A percentile compares a stretch with the other conserved stretches of the same genome.
Evolutionary conservation across 2,797 vertebrate species (phyloP).

Genomic region (Galagoides demidoff): DNA sequence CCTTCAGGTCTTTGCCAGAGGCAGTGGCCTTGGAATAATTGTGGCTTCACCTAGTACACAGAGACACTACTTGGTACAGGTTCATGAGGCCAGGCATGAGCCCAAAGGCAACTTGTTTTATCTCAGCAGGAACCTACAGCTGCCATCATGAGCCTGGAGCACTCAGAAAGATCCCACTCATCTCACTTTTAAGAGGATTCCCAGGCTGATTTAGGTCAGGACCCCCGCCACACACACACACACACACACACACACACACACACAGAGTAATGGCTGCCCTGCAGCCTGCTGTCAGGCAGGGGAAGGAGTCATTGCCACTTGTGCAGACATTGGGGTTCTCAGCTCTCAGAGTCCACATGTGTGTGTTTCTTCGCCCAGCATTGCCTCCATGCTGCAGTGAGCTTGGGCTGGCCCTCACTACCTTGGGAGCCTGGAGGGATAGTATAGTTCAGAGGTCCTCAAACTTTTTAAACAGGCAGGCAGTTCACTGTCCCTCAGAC

Average conservation of each 20-base stretch:
- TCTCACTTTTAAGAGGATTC: background rate
- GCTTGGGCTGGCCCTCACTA: background rate
- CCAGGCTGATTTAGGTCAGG: background rate
- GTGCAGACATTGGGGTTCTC: background rate
- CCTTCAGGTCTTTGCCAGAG: background rate
- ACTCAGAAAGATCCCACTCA: background rate
- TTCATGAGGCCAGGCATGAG: background rate
- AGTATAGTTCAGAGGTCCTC: too few relatives aligned
- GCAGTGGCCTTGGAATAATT: background rate
- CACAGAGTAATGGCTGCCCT: background rate
- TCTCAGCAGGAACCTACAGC: background rate
- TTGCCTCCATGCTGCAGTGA: background rate
- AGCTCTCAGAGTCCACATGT: background rate
- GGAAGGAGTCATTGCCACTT: fast-evolving
- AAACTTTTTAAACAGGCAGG: too few relatives aligned
- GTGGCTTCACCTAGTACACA: fast-evolving
- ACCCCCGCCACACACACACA: too few relatives aligned
- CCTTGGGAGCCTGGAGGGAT: too few relatives aligned
- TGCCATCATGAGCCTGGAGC: background rate
- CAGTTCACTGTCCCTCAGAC: too few relatives aligned
- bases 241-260: too few relatives aligned
- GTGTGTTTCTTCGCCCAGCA: background rate
- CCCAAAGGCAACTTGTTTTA: background rate
- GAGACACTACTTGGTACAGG: background rate
- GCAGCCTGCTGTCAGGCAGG: background rate